phyloP scores from a whole-genome alignment of 2,888 invertebrate genomes.

The Eristalinus sepulchralis region DNA sequence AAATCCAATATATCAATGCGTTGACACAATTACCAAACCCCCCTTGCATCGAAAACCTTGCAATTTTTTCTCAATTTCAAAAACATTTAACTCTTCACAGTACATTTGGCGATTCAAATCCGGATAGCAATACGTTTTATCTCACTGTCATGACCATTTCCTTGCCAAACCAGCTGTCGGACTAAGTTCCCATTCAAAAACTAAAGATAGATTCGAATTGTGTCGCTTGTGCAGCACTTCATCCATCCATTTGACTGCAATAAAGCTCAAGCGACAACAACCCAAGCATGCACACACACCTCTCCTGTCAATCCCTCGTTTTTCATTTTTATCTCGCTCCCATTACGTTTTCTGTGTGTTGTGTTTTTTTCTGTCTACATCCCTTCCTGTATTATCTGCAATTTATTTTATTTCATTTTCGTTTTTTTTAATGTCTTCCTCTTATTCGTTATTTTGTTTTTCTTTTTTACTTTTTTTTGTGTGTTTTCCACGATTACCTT shows the following conservation, averaged over 20 bases:
- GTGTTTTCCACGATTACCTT: background rate
- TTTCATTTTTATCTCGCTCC: background rate
- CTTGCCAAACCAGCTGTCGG: background rate
- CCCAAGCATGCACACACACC: background rate
- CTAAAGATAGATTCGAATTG: background rate
- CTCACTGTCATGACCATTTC: background rate
- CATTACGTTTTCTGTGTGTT: background rate
- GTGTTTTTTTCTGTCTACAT: constrained; percentile 1
- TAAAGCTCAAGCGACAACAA: background rate
- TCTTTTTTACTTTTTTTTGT: background rate
- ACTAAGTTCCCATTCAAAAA: background rate
- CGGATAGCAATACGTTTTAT: background rate
- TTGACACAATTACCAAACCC: too few species aligned
- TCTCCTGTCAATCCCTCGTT: constrained; percentile 1
- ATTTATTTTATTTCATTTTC: background rate
- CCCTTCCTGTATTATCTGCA: constrained; percentile 1
- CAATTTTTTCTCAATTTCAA: background rate
- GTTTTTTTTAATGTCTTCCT: constrained; percentile 1
- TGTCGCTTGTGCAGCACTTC: background rate
- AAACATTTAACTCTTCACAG: background rate
- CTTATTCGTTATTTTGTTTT: background rate
- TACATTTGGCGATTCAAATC: background rate
- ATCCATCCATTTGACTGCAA: background rate
- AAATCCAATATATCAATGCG: too few species aligned
- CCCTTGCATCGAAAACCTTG: too few species aligned